These are phyloP conservation scores for Procambarus virginalis DNA, from an alignment of 1,140 invertebrate genomes.

Conservation along the genomic window DNA sequence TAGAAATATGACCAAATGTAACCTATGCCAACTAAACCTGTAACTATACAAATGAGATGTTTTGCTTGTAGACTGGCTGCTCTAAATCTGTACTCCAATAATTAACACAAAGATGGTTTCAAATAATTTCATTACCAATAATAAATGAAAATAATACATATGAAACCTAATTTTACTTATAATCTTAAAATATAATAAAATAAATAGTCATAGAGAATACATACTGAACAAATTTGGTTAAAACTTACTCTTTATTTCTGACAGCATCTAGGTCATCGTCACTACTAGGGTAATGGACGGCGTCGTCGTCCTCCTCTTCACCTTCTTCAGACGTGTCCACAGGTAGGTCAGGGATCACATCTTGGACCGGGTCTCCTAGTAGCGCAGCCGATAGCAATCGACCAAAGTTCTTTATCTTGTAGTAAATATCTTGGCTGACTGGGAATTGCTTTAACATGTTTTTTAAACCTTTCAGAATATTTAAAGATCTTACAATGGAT, in stretches of 20 bases:
- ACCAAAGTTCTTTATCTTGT: neutral
- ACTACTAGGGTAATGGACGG: neutral
- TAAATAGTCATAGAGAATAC: neutral
- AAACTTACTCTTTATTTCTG: neutral
- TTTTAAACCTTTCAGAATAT: neutral
- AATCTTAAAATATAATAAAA: too few species aligned
- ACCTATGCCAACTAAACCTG: too few species aligned
- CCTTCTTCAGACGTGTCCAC: neutral
- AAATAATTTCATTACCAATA: too few species aligned
- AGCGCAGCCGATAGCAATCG: neutral
- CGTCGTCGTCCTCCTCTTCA: neutral
- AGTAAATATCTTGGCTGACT: neutral
- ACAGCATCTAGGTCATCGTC: neutral
- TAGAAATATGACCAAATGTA: too few species aligned
- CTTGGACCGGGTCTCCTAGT: neutral
- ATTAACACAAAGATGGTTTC: too few species aligned
- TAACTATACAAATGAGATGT: too few species aligned
- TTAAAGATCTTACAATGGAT: neutral
- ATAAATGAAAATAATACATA: too few species aligned
- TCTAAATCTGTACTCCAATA: too few species aligned
- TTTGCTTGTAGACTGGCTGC: too few species aligned
- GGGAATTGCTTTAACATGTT: neutral
- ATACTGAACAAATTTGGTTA: neutral
- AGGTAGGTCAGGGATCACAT: neutral
- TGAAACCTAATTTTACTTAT: too few species aligned